phyloP scores from a whole-genome alignment of 2,888 invertebrate genomes.

The Fabriciana adippe region DNA sequence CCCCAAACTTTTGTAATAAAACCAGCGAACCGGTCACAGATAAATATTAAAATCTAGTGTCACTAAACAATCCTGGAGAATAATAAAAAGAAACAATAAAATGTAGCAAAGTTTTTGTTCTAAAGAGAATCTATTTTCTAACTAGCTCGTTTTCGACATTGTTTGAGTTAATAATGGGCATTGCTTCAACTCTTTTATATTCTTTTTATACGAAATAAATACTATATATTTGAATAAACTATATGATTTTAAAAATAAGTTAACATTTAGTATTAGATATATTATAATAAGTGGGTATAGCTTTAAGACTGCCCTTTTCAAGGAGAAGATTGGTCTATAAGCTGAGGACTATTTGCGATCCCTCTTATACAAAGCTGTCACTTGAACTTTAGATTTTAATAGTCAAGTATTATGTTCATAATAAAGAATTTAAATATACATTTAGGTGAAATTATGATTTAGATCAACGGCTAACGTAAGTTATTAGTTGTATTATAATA shows the following conservation, averaged over 20 bases:
- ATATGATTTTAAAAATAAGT: not conserved
- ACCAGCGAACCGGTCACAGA: slow-evolving; percentile 70
- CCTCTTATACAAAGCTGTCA: no score
- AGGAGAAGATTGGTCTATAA: no score
- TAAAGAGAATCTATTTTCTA: slow-evolving; percentile 21
- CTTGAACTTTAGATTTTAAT: no score
- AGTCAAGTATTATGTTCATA: no score
- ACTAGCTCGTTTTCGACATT: slow-evolving; percentile 26
- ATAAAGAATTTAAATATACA: no score
- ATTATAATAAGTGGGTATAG: no score
- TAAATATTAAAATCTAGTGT: slow-evolving; percentile 67
- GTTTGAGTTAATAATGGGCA: slow-evolving; percentile 3
- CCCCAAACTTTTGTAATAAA: slow-evolving; percentile 70
- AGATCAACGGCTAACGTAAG: not conserved
- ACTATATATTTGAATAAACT: not conserved
- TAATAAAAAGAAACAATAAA: slow-evolving; percentile 49
- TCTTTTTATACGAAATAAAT: slow-evolving; percentile 4
- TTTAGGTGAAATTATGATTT: no score
- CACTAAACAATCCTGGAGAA: slow-evolving; percentile 52
- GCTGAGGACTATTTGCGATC: no score
- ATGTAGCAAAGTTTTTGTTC: slow-evolving; percentile 36
- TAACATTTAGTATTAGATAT: no score
- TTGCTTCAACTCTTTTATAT: slow-evolving; percentile 7
- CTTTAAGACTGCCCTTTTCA: no score
- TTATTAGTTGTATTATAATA: not conserved